These are phyloP conservation scores for Leucania comma DNA, from an alignment of 2,888 invertebrate genomes.

Conservation along the genomic window DNA sequence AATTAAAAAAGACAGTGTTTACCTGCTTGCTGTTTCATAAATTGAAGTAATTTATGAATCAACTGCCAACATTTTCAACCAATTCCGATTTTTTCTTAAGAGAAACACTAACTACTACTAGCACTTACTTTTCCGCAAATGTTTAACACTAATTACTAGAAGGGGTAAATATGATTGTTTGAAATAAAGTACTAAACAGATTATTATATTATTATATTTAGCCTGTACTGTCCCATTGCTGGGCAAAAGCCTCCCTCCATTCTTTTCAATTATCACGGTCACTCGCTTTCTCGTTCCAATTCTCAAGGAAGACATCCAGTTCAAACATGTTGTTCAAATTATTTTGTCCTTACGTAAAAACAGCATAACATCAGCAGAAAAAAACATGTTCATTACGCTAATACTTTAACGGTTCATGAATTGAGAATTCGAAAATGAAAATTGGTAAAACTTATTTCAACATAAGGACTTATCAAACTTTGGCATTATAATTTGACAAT, in stretches of 20 bases:
- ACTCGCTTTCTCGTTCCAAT: too few relatives aligned
- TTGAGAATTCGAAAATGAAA: background rate
- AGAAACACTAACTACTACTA: background rate
- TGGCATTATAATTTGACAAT: background rate
- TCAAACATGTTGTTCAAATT: too few relatives aligned
- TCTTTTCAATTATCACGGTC: too few relatives aligned
- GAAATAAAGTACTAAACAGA: constrained; percentile 12
- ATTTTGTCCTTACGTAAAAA: background rate
- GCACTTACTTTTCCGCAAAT: background rate
- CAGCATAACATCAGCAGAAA: background rate
- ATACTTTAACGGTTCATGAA: background rate
- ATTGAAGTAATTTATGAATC: background rate
- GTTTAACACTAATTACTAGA: constrained; percentile 13
- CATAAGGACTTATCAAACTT: background rate
- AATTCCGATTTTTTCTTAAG: background rate
- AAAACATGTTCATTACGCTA: background rate
- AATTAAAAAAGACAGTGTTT: background rate
- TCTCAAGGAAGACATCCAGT: too few relatives aligned
- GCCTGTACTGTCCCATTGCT: too few relatives aligned
- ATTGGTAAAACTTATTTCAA: background rate
- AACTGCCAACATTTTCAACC: background rate
- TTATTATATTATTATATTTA: too few relatives aligned
- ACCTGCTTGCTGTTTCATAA: background rate
- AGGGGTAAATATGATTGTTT: constrained; percentile 7
- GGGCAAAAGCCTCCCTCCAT: too few relatives aligned